Base-by-base conservation (phyloP, 2,888 invertebrate species). In the Coelopa pilipes region DNA sequence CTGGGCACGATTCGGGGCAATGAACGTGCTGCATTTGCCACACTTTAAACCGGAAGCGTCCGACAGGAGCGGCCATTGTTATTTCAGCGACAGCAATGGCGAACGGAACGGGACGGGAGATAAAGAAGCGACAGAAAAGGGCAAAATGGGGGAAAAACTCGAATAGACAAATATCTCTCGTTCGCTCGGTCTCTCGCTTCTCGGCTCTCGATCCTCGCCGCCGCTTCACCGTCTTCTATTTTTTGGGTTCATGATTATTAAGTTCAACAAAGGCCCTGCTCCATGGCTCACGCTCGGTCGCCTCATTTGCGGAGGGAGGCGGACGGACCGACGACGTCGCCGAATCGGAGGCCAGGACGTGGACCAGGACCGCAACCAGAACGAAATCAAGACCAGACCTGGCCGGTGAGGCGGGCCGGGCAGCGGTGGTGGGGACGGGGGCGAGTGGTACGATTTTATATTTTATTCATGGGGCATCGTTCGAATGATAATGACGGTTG, bases 401-500 rank as follows among this genome's bases (percentile, higher is more conserved):
- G 53, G 46, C n/a, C n/a, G n/a, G n/a, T n/a, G n/a, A n/a, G n/a
- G n/a, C n/a, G n/a, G n/a, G n/a, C 53, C 17, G 12, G 13, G 15
- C 67, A 7, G 15, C 46, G 53, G 50, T 34, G 24, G 34, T 34
- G 34, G 50, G 17, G 57, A 57, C 34, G 24, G 50, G n/a, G n/a
- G n/a, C n/a, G n/a, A 66, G 34, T 34, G 34, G 34, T 34, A 76
- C 67, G 66, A 67, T 71, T 74, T 72, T 74, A 78, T 78, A 79
- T 78, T 78, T 77, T 79, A 79, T 79, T 78, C 79, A 78, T 78
- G 75, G 72, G 69, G 75, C 77, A 78, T 75, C 73, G 60, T 76
- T 60, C 75, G 75, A 75, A 78, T 79, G 76, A 76, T 77, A 77
- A 79, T 79, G 76, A 79, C 74, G 71, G 71, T 66, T 57, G 57